These are phyloP conservation scores for Mythimna lalbum DNA, from an alignment of 2,888 invertebrate species.

Conservation along the genomic window DNA sequence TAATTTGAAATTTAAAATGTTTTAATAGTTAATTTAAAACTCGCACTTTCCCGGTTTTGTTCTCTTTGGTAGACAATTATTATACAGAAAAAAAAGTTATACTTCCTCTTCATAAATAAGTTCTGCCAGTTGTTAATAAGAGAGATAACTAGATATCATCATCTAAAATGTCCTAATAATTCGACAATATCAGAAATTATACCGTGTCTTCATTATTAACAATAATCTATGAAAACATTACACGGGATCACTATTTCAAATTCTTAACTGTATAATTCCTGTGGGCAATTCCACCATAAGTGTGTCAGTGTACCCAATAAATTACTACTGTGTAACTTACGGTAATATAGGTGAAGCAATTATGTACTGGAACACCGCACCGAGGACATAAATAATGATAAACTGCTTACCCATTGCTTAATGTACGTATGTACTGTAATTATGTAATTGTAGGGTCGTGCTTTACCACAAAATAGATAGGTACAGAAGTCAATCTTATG, in stretches of 20 bases:
- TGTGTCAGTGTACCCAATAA: slow-evolving; percentile 46
- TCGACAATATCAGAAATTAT: slow-evolving; percentile 2
- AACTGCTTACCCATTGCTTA: slow-evolving; percentile 47
- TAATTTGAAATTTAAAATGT: too few species aligned
- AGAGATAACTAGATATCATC: too few species aligned
- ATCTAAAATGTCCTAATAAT: neutral
- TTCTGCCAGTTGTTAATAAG: neutral
- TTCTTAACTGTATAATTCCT: slow-evolving; percentile 29
- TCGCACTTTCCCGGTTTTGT: too few species aligned
- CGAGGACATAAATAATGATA: slow-evolving; percentile 54
- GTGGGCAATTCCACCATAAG: slow-evolving; percentile 38
- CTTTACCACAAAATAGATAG: neutral
- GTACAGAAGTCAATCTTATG: too few species aligned
- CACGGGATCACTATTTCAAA: slow-evolving; percentile 16
- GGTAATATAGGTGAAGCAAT: slow-evolving; percentile 51
- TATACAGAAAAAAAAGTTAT: too few species aligned
- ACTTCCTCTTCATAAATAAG: neutral
- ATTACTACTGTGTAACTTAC: slow-evolving; percentile 48
- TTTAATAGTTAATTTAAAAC: too few species aligned
- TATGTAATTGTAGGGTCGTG: slow-evolving; percentile 19
- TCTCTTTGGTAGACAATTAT: too few species aligned
- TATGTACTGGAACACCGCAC: slow-evolving; percentile 50
- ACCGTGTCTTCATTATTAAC: neutral
- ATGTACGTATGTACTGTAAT: slow-evolving; percentile 25
- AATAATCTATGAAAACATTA: neutral